A percentile compares a stretch with the other conserved stretches of the same genome.
These are phyloP conservation scores for Acanthurus tractus DNA, from an alignment of 2,797 vertebrate genomes.

Conservation along the genomic window DNA sequence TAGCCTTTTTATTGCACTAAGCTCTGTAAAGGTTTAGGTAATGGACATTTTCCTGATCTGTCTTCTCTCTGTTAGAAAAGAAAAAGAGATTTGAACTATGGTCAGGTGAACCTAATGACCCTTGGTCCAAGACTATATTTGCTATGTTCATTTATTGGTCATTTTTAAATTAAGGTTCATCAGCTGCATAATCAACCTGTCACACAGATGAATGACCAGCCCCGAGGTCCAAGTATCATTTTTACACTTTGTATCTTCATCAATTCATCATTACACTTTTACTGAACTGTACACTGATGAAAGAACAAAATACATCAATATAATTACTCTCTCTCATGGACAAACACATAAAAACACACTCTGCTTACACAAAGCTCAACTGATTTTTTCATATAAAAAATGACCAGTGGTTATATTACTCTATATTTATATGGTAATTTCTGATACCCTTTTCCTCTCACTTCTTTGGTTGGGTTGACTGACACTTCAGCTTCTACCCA, in stretches of 20 bases:
- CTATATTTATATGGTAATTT: slow-evolving; percentile 77
- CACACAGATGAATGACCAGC: slow-evolving; percentile 53
- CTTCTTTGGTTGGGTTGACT: slow-evolving; percentile 62
- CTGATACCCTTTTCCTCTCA: slow-evolving; percentile 50
- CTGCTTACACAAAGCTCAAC: slow-evolving; percentile 31
- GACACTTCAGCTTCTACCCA: slow-evolving; percentile 70
- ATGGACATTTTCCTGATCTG: neutral
- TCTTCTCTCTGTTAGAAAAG: neutral
- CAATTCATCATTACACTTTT: slow-evolving; percentile 41
- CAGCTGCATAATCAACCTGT: slow-evolving; percentile 36
- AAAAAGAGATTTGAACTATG: neutral
- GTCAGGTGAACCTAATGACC: slow-evolving; percentile 13
- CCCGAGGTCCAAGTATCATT: slow-evolving; percentile 18
- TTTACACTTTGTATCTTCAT: slow-evolving; percentile 5
- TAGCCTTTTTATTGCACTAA: neutral
- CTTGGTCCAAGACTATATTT: slow-evolving; percentile 6
- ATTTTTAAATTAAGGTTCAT: slow-evolving; percentile 17
- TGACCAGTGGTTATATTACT: slow-evolving; percentile 71
- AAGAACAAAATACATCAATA: slow-evolving; percentile 26
- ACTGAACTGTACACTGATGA: slow-evolving; percentile 8
- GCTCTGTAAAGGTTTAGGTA: neutral
- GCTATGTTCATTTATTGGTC: slow-evolving; percentile 5
- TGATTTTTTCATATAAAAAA: slow-evolving; percentile 55
- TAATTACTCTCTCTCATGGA: neutral
- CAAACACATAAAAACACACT: neutral